Percentiles rank a stretch among this genome's conserved stretches.
Evolutionary conservation across 2,113 vertebrate species (phyloP).

Genomic region (Poecile atricapillus): DNA sequence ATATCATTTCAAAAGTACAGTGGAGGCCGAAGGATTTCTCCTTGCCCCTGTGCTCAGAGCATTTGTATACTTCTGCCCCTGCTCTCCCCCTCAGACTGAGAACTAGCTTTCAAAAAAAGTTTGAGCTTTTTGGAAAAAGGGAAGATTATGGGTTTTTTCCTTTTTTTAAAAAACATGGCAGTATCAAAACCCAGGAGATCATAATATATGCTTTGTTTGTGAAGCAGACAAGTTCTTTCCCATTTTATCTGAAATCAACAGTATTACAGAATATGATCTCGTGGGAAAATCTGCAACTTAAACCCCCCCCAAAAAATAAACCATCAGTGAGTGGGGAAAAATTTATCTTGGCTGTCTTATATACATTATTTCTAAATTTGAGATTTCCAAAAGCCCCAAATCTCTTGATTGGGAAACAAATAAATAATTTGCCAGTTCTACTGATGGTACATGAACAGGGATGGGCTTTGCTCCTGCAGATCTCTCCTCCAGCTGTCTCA

Average conservation of each 20-base stretch:
- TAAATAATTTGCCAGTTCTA: background rate
- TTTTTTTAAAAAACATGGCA: background rate
- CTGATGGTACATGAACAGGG: accelerated
- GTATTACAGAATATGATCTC: background rate
- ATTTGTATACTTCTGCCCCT: background rate
- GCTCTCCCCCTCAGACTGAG: background rate
- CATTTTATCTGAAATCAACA: background rate
- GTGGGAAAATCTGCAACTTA: background rate
- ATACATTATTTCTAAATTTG: background rate
- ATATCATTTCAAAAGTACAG: background rate
- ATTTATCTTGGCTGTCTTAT: accelerated
- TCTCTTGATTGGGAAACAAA: background rate
- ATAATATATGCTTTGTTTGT: background rate
- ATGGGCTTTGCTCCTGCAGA: background rate
- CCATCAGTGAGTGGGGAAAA: background rate
- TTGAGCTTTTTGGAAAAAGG: background rate
- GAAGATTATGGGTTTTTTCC: accelerated
- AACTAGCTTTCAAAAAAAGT: background rate
- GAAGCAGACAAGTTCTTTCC: background rate
- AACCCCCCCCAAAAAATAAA: background rate
- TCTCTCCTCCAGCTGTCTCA: background rate
- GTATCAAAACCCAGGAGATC: background rate
- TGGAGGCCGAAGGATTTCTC: background rate
- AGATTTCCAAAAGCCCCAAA: background rate
- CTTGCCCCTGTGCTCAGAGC: background rate